Evolutionary conservation across 2,888 invertebrate species (phyloP).

Genomic region (Platerodrilus igneus): DNA sequence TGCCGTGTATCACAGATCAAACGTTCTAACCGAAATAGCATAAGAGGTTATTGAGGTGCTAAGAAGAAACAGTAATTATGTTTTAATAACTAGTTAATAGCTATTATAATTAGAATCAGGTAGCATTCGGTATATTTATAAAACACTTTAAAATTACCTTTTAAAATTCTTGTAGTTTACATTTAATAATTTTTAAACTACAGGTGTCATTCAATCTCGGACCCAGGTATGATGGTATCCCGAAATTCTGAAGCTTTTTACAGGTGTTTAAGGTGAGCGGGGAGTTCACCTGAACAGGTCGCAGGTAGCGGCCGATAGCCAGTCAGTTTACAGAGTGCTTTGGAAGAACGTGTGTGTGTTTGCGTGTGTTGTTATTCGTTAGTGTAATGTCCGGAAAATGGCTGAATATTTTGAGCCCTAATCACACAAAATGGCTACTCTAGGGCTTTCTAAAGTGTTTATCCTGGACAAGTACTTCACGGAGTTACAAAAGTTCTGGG

Average conservation of each 20-base stretch:
- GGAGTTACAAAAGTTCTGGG: slow-evolving; percentile 94
- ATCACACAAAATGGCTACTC: slow-evolving; percentile 73
- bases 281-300: slow-evolving; percentile 42
- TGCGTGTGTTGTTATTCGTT: slow-evolving; percentile 25
- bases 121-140: no score
- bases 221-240: slow-evolving; percentile 27
- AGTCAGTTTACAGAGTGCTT: slow-evolving; percentile 27
- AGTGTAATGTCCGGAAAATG: slow-evolving; percentile 41
- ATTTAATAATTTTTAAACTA: no score
- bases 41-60: no score
- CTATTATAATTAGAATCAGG: no score
- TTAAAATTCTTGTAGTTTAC: no score
- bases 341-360: slow-evolving; percentile 25
- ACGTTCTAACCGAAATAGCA: no score
- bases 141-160: no score
- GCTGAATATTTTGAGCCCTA: slow-evolving; percentile 31
- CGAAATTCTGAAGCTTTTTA: slow-evolving; percentile 31
- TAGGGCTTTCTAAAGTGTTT: slow-evolving; percentile 95
- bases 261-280: slow-evolving; percentile 43
- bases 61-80: no score
- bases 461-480: slow-evolving; percentile 97
- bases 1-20: no score
- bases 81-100: no score
- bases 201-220: slow-evolving; percentile 17
- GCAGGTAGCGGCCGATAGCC: slow-evolving; percentile 35